Percentiles rank a stretch among this genome's conserved stretches.
phyloP scores from a whole-genome alignment of 2,797 vertebrate species.

The Paramormyrops hopkinsi region DNA sequence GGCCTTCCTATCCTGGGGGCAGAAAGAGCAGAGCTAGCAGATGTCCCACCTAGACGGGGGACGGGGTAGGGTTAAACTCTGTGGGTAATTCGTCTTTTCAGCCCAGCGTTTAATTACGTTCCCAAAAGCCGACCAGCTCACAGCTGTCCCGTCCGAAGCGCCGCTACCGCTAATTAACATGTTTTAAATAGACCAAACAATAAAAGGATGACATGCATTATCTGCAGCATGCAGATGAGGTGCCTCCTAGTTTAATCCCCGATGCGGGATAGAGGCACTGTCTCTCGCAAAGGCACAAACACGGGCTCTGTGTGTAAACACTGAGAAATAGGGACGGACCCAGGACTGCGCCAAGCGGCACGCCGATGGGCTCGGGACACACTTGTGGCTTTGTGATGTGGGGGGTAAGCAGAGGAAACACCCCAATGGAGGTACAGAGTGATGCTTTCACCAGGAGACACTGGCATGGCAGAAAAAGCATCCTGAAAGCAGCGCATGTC shows the following conservation, averaged over 20 bases:
- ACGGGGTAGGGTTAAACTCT: slow-evolving; percentile 45
- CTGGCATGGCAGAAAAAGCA: not conserved
- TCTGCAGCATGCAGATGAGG: not conserved
- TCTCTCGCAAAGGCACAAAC: not conserved
- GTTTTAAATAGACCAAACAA: slow-evolving; percentile 22
- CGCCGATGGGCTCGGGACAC: not conserved
- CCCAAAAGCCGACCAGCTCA: slow-evolving; percentile 45
- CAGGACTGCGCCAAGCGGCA: not conserved
- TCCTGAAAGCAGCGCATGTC: not conserved
- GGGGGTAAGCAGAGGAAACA: not conserved
- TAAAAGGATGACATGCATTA: not conserved
- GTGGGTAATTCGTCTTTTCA: slow-evolving; percentile 49
- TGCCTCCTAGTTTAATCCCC: not conserved
- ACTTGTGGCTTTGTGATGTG: not conserved
- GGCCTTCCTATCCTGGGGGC: not conserved
- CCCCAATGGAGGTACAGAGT: not conserved
- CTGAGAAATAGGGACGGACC: not conserved
- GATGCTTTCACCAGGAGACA: not conserved
- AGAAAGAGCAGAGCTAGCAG: not conserved
- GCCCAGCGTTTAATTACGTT: slow-evolving; percentile 55
- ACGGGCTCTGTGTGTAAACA: not conserved
- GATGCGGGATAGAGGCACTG: not conserved
- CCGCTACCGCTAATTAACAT: slow-evolving; percentile 47
- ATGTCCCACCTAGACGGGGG: slow-evolving; percentile 24
- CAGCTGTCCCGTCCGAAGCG: slow-evolving; percentile 42